These are phyloP conservation scores for Cyphomyrmex costatus DNA, from an alignment of 1,140 invertebrate species.

Conservation along the genomic window DNA sequence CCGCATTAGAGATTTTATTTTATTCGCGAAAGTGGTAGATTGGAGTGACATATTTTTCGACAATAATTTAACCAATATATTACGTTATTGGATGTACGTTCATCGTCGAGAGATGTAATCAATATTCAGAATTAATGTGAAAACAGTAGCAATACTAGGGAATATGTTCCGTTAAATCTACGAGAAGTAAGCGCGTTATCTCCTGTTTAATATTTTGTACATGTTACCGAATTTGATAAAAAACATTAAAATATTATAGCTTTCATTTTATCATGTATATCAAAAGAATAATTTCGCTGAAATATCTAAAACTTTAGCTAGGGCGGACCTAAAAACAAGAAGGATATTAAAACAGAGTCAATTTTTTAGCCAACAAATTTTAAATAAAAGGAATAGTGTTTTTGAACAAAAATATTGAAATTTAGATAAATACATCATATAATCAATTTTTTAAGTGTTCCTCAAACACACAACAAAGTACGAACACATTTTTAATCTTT, in stretches of 20 bases:
- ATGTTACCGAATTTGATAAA: not conserved
- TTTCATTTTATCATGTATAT: not conserved
- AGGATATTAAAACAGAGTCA: too few relatives aligned
- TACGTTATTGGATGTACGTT: not conserved
- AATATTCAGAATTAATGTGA: slow-evolving; percentile 27
- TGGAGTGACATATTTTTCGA: slow-evolving; percentile 26
- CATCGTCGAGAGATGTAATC: not conserved
- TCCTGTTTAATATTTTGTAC: not conserved
- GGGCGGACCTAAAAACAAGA: too few relatives aligned
- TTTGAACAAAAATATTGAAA: too few relatives aligned
- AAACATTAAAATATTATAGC: slow-evolving; percentile 8
- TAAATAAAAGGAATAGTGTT: too few relatives aligned
- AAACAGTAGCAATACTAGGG: not conserved
- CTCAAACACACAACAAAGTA: too few relatives aligned
- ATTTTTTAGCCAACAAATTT: too few relatives aligned
- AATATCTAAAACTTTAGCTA: too few relatives aligned
- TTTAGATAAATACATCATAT: too few relatives aligned
- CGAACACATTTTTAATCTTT: too few relatives aligned
- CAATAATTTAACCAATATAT: slow-evolving; percentile 19
- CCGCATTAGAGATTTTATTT: slow-evolving; percentile 3
- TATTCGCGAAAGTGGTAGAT: not conserved
- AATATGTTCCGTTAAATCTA: not conserved
- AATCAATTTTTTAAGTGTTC: too few relatives aligned
- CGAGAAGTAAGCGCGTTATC: not conserved
- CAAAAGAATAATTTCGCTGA: too few relatives aligned